A percentile compares a stretch with the other conserved stretches of the same genome.
phyloP scores from a whole-genome alignment of 2,113 vertebrate genomes.

The Rhadina sibilatrix region DNA sequence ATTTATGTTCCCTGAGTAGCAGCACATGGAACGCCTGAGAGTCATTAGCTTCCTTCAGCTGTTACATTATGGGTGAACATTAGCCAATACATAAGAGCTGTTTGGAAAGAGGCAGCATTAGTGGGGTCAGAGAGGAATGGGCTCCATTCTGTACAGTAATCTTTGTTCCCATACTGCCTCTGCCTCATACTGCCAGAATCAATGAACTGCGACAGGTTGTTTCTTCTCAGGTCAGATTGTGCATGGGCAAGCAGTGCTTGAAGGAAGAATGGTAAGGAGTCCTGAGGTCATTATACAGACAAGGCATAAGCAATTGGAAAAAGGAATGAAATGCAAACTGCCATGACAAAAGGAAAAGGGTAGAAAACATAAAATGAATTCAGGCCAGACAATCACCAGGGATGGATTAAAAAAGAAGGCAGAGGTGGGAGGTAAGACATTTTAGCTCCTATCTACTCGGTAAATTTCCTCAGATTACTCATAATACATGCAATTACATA shows the following conservation, averaged over 20 bases:
- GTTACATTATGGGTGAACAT: background rate
- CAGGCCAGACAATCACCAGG: background rate
- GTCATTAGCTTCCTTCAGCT: background rate
- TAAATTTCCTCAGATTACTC: background rate
- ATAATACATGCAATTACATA: background rate
- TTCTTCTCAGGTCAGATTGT: background rate
- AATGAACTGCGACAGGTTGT: background rate
- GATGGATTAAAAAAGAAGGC: background rate
- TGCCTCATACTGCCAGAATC: background rate
- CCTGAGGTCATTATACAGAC: background rate
- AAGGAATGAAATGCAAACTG: conserved; percentile 3
- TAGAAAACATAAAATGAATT: background rate
- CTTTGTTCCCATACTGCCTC: background rate
- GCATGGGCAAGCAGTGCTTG: background rate
- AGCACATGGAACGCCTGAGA: background rate
- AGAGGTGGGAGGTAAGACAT: background rate
- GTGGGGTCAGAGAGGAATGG: background rate
- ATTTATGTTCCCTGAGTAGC: background rate
- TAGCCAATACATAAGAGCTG: background rate
- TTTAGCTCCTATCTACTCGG: background rate
- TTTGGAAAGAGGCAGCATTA: background rate
- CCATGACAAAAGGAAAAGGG: background rate
- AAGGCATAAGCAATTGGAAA: background rate
- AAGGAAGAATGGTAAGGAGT: background rate
- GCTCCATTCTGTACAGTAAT: background rate